phyloP scores from a whole-genome alignment of 2,888 invertebrate genomes.

The Cybosia mesomella region DNA sequence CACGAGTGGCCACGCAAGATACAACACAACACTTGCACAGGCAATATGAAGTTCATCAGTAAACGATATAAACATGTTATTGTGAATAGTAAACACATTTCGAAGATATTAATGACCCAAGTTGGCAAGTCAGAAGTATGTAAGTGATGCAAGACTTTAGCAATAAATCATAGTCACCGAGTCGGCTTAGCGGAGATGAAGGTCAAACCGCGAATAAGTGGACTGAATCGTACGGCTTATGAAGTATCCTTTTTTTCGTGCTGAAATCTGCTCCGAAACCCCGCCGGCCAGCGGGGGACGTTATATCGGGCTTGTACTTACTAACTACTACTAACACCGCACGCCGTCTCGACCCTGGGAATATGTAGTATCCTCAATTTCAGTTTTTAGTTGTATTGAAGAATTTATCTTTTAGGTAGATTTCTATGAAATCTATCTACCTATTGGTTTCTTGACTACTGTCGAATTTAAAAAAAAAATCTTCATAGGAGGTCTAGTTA shows the following conservation, averaged over 20 bases:
- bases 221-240: constrained; percentile 10
- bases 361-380: not conserved
- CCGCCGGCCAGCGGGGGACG: too few relatives aligned
- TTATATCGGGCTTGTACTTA: too few relatives aligned
- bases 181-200: constrained; percentile 56
- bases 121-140: constrained; percentile 42
- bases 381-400: not conserved
- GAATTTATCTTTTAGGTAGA: not conserved
- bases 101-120: constrained; percentile 31
- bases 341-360: too few relatives aligned
- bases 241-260: not conserved
- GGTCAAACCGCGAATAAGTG: constrained; percentile 52
- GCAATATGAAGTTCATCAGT: not conserved
- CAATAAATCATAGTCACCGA: constrained; percentile 50
- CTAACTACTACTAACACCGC: too few relatives aligned
- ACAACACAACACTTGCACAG: not conserved
- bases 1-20: not conserved
- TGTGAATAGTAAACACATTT: constrained; percentile 8
- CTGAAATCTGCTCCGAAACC: too few relatives aligned
- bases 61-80: not conserved
- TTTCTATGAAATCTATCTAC: too few relatives aligned
- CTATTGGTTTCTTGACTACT: too few relatives aligned
- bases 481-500: too few relatives aligned
- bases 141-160: constrained; percentile 32
- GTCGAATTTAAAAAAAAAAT: too few relatives aligned